Conservation (phyloP, 2,113 vertebrate species). For the Ibidorhyncha struthersii region DNA sequence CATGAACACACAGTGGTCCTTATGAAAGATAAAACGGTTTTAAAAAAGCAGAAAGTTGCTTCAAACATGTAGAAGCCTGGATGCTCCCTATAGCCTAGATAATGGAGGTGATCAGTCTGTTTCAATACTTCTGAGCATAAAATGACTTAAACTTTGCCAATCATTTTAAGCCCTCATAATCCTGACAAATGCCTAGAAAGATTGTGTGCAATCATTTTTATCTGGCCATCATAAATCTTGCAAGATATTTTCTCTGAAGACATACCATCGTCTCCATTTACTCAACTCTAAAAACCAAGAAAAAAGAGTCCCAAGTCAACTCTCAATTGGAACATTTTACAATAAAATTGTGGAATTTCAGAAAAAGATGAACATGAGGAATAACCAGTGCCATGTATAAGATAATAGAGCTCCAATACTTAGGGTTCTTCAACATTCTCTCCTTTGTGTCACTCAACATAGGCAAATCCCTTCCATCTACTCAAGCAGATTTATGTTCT, state of each 20-base stretch:
- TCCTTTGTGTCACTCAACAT: background rate
- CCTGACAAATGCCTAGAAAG: background rate
- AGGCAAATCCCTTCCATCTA: background rate
- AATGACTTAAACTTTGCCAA: background rate
- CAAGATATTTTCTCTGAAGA: background rate
- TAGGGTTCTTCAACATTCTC: background rate
- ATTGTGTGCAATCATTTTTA: background rate
- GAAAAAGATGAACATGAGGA: background rate
- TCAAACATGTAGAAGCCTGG: background rate
- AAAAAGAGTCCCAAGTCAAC: background rate
- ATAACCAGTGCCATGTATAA: background rate
- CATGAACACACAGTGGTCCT: background rate
- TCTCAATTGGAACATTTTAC: background rate
- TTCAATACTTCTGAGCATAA: background rate
- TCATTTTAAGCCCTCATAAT: background rate
- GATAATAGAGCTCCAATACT: background rate
- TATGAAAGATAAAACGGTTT: background rate
- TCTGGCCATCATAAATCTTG: background rate
- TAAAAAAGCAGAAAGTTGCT: background rate
- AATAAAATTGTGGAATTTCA: background rate
- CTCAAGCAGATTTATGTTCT: background rate
- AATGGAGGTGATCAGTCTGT: background rate
- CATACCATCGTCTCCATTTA: background rate
- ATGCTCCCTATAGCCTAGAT: background rate
- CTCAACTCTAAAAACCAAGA: background rate